phyloP scores from a whole-genome alignment of 2,888 invertebrate species.

The Disparrhopalites patrizii region DNA sequence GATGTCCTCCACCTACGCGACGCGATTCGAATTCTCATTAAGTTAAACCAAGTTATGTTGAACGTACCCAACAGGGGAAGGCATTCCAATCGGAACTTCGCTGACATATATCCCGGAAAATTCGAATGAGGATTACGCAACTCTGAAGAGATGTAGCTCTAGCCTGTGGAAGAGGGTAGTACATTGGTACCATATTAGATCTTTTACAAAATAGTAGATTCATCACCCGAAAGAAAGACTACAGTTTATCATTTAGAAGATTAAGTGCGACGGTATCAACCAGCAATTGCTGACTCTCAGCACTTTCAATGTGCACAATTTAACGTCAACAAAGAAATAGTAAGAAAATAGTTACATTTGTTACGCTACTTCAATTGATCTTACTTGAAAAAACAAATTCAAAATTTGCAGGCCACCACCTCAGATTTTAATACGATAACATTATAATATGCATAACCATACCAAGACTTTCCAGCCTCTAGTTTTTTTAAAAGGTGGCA shows the following conservation, averaged over 20 bases:
- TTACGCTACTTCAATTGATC: too few relatives aligned
- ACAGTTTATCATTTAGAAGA: too few relatives aligned
- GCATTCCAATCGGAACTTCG: slow-evolving; percentile 92
- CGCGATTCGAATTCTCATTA: too few relatives aligned
- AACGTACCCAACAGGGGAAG: slow-evolving; percentile 80
- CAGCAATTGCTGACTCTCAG: too few relatives aligned
- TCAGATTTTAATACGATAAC: slow-evolving; percentile 25
- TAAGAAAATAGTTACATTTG: background rate
- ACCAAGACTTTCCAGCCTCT: slow-evolving; percentile 56
- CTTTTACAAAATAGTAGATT: background rate
- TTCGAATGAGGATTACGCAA: slow-evolving; percentile 92
- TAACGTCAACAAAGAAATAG: background rate
- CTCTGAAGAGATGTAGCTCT: slow-evolving; percentile 92
- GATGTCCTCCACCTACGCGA: too few relatives aligned
- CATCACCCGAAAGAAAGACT: slow-evolving; percentile 1
- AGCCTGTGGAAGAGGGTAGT: too few relatives aligned
- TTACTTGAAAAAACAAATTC: too few relatives aligned
- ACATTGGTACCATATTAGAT: slow-evolving; percentile 17
- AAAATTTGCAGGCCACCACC: slow-evolving; percentile 41
- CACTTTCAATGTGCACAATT: too few relatives aligned
- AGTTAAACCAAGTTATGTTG: too few relatives aligned
- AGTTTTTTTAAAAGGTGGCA: slow-evolving; percentile 46
- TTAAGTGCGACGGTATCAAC: too few relatives aligned
- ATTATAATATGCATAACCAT: slow-evolving; percentile 14
- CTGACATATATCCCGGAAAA: slow-evolving; percentile 91